Evolutionary conservation across 2,888 invertebrate genomes (phyloP), one percentile per base, ranked within the genome.

Genomic region (Adelphocoris suturalis): DNA sequence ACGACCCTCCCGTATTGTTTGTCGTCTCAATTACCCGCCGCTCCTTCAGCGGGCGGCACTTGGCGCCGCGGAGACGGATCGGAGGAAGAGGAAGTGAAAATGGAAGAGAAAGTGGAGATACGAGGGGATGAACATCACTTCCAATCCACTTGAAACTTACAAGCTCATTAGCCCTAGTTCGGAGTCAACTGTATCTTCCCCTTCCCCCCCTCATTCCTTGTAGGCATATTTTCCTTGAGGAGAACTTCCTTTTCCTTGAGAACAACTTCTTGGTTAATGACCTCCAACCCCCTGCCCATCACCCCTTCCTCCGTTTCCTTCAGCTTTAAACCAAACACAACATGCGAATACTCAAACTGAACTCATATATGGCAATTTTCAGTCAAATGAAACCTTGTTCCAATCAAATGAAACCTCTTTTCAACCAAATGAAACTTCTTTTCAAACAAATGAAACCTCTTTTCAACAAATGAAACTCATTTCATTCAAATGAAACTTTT

Each of bases 111-210:
- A n/a, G 57, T 16, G 57, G 68, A 11, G 80, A 28, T 16, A 46
- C 11, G 80, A 80, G n/a, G 37, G 37, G 46, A n/a, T 46, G n/a
- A 48, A 82, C 57, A 85, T 85, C 28, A 28, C 85, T 85, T 61
- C 61, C 85, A 61, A 85, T 85, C 55, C 85, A 61, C 85, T 85
- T 85, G 85, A 37, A 85, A 82, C 85, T 46, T 37, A 46, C 52
- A 57, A 57, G 85, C 85, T 85, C 85, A 85, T 85, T 85, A 85
- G 85, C 37, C 55, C 52, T 82, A 68, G 68, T 68, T 68, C 23
- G 68, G 68, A 68, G 68, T 68, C 68, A 23, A 68, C 68, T 61
- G 61, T 52, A 52, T 16, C 14, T n/a, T n/a, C 57, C n/a, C n/a
- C n/a, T n/a, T 57, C 57, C 57, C 68, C 12, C 23, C 27, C 23